These are phyloP conservation scores for Galeopterus variegatus DNA, from an alignment of 2,113 vertebrate genomes.

Conservation along the genomic window DNA sequence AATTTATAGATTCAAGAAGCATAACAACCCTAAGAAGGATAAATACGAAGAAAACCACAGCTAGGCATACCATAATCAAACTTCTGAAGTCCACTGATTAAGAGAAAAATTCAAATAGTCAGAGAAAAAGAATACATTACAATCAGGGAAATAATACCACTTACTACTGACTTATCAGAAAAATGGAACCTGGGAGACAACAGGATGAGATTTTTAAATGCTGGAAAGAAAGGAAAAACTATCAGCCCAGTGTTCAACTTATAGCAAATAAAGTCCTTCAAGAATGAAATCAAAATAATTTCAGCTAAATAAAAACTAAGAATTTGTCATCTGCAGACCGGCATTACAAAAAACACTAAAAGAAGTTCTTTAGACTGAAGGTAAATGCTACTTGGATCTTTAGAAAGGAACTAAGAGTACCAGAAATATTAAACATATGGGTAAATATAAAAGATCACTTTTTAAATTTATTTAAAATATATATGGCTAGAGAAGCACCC, in stretches of 20 bases:
- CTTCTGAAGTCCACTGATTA: background rate
- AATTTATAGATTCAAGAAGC: background rate
- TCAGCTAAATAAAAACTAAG: conserved; percentile 23
- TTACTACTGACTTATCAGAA: background rate
- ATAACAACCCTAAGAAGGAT: background rate
- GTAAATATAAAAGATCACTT: background rate
- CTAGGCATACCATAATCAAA: background rate
- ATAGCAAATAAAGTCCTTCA: background rate
- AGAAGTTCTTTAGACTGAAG: background rate
- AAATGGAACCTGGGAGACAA: background rate
- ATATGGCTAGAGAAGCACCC: no score
- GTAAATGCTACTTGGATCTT: background rate
- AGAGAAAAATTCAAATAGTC: background rate
- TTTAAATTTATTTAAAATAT: background rate
- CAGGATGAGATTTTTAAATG: background rate
- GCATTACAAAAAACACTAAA: background rate
- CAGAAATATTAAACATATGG: background rate
- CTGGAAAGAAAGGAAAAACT: background rate
- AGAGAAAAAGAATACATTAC: background rate
- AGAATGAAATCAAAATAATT: background rate
- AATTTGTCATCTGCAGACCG: background rate
- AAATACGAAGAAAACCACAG: background rate
- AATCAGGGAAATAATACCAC: background rate
- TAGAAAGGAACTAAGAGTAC: background rate
- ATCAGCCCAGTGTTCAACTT: background rate